Base-by-base conservation (phyloP, 1,140 invertebrate genomes). In the Brachionus manjavacas region DNA sequence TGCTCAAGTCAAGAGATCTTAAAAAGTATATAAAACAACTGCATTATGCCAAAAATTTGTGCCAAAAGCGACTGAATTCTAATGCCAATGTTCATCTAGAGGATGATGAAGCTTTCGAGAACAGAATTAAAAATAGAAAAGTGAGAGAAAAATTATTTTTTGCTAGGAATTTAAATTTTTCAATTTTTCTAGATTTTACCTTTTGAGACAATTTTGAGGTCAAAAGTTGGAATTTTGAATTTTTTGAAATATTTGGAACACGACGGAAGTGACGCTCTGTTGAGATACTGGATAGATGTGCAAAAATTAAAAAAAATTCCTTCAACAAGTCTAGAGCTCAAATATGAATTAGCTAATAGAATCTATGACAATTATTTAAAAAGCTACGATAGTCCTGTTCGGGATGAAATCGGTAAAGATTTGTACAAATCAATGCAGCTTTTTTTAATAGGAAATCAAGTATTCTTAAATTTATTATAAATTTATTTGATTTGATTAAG, bases 271-370 rank as follows among this genome's bases (percentile, higher is more conserved):
- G 49, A 60, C 79, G 78, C 85, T 76, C 85, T 86, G 85, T 85
- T 83, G 84, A 89, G 94, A 0, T 96, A 94, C 87, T 96, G 94
- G 93, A 92, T 92, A 86, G 93, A 93, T n/a, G 94, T 96, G 0
- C 94, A 96, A 87, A 94, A 95, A 89, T 89, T 96, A 80, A 91
- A 93, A 85, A 78, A 85, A 66, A 84, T 87, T 60, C 39, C 20
- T 23, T 28, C 41, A 49, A 35, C 52, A 41, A 86, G 87, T 41
- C 87, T 87, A 85, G 86, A 85, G 79, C 92, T 92, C 81, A 94
- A 93, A 91, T 94, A 96, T 89, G 94, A 95, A 85, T 88, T 95
- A n/a, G 95, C 93, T 12, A 93, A 94, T 39, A 94, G 95, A 88
- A 94, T 96, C 85, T 96, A 95, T 89, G 94, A 95, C 86, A 94